These are phyloP conservation scores for Cryptoprocta ferox DNA, from an alignment of 2,797 vertebrate species.

Conservation along the genomic window DNA sequence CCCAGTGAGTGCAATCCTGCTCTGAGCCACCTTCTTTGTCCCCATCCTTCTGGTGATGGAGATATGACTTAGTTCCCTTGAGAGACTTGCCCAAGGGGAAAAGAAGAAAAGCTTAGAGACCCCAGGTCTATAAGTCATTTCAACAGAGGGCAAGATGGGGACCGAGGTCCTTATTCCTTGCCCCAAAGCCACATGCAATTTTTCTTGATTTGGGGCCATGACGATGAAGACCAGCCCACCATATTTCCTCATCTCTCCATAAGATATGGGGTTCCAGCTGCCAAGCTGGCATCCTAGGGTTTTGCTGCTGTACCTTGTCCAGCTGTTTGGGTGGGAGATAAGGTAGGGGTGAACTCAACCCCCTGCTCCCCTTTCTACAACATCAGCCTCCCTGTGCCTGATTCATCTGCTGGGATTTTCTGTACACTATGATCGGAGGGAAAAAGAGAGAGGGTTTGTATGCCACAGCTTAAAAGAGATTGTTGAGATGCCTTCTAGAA, in stretches of 20 bases:
- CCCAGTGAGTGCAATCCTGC: neutral
- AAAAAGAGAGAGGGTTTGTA: neutral
- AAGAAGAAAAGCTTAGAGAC: neutral
- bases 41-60: neutral
- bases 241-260: neutral
- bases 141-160: neutral
- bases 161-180: neutral
- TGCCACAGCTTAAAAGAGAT: neutral
- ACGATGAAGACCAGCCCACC: rapidly evolving
- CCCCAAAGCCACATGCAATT: neutral
- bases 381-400: neutral
- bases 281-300: neutral
- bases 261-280: too few relatives aligned
- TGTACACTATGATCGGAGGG: too few relatives aligned
- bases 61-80: too few relatives aligned
- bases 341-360: neutral
- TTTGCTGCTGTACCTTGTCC: neutral
- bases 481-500: neutral
- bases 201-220: neutral
- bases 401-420: neutral
- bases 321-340: neutral
- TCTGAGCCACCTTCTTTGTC: neutral
- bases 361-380: neutral
- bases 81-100: neutral
- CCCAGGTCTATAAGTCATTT: neutral